A percentile compares a stretch with the other conserved stretches of the same genome.
Conservation (phyloP, 1,140 invertebrate genomes). For the Goniozus legneri region DNA sequence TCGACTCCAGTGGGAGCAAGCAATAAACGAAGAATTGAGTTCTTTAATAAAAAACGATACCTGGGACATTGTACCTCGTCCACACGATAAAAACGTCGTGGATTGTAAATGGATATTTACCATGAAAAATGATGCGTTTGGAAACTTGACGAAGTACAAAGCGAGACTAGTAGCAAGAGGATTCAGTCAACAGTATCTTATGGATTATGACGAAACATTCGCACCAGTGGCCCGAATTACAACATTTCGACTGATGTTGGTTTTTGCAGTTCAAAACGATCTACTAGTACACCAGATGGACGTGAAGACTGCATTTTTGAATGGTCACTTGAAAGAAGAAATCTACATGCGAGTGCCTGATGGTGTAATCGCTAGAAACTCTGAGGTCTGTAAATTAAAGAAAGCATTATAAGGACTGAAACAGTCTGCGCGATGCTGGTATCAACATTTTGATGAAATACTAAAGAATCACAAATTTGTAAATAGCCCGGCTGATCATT, state of each 20-base stretch:
- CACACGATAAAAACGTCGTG: background rate
- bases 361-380: background rate
- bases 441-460: background rate
- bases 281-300: background rate
- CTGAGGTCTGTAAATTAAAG: background rate
- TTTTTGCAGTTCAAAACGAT: background rate
- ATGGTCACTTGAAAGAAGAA: background rate
- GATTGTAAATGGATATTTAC: background rate
- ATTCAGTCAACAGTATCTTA: background rate
- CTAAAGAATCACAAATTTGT: background rate
- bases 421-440: background rate
- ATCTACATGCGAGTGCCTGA: background rate
- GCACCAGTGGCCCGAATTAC: background rate
- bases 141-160: background rate
- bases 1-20: background rate
- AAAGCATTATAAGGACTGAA: background rate
- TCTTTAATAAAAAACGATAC: background rate
- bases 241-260: background rate
- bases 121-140: background rate
- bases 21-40: background rate
- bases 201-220: background rate
- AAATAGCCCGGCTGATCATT: background rate
- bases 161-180: background rate
- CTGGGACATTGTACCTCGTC: background rate
- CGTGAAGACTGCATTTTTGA: background rate